Conservation (phyloP, 1,140 invertebrate species). For the Leguminivora glycinivorella region DNA sequence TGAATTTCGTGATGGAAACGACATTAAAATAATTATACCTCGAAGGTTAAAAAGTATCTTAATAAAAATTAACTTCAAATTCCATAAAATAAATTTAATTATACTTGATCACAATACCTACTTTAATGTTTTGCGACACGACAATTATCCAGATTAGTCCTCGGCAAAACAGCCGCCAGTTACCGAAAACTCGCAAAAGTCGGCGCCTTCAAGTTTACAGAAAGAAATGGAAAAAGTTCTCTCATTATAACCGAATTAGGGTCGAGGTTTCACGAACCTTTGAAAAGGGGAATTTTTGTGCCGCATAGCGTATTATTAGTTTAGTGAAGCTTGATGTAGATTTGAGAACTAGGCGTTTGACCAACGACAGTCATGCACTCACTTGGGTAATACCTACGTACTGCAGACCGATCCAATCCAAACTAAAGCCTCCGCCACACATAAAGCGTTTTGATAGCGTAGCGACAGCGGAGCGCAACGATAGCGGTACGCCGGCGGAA, state of each 20-base stretch:
- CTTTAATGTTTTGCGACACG: not conserved
- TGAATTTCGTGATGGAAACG: no score
- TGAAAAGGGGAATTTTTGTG: conserved; percentile 40
- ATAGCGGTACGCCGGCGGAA: no score
- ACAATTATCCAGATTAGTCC: conserved; percentile 7
- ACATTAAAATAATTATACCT: no score
- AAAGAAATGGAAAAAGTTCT: conserved; percentile 67
- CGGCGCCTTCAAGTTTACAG: conserved; percentile 48
- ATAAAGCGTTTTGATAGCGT: no score
- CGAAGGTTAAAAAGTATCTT: no score
- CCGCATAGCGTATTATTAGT: not conserved
- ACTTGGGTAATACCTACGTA: no score
- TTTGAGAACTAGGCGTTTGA: not conserved
- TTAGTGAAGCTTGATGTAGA: not conserved
- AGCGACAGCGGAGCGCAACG: no score
- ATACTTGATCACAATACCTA: not conserved
- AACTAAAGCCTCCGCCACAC: no score
- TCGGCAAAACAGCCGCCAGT: not conserved
- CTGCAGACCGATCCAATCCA: no score
- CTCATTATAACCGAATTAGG: conserved; percentile 67
- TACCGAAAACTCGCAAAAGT: conserved; percentile 9
- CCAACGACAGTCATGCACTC: no score
- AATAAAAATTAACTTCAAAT: no score
- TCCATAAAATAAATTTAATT: not conserved
- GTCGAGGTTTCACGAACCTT: conserved; percentile 35